Evolutionary conservation across 2,888 invertebrate species (phyloP), one percentile per base, ranked within the genome.

Genomic region (Salticus scenicus): DNA sequence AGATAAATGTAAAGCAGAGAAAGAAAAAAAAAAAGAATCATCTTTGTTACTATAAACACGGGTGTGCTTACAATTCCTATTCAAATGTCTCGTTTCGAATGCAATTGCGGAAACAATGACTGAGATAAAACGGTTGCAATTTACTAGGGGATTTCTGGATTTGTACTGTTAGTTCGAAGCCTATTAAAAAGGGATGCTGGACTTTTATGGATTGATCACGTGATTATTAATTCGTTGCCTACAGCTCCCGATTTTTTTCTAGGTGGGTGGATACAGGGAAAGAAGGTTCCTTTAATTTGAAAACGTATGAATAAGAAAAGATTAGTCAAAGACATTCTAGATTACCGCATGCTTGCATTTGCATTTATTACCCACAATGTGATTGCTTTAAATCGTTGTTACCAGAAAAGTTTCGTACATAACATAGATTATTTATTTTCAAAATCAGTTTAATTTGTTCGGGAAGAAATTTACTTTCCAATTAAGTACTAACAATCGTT

Each of bases 21-120:
- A 24, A 24, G 24, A 57, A 17, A 24, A 57, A 24, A 57, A 57
- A 17, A 4, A 57, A 24, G 24, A 24, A 57, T 17, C 57, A 24
- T 2, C 24, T 5, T 57, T 57, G 20, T n/a, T 57, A 57, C 2
- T 24, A 24, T 57, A 72, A 47, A 73, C 51, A 63, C 63, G 63
- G 73, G 73, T 37, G 73, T 63, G 73, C 17, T 8, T 37, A 4
- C 24, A 33, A 73, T 73, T 73, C 28, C 37, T 73, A 73, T 73
- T 73, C 63, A 73, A 73, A 73, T 73, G 57, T 24, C 24, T 24
- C 1, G 24, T 57, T 57, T 57, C 57, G 5, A 57, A 57, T 57
- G 20, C 57, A 57, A 24, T 24, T 20, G 57, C 5, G 57, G 24
- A 57, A 57, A 57, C 57, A 57, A 57, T 57, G 57, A 20, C 24